Percentiles rank a stretch among this genome's conserved stretches.
Conservation (phyloP, 2,113 vertebrate species). For the Neolamprologus fasciatus region DNA sequence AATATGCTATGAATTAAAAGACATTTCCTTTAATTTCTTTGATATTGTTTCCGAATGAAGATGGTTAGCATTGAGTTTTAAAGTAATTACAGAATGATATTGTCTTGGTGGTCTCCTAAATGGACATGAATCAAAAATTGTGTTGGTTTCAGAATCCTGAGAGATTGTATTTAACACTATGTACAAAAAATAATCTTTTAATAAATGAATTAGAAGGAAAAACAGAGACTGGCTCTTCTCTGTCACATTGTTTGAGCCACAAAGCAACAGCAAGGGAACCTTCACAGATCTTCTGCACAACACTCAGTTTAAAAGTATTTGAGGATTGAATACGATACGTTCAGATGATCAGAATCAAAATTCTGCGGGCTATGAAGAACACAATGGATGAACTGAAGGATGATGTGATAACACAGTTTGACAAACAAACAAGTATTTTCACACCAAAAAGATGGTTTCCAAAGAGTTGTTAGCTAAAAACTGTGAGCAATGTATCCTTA, state of each 20-base stretch:
- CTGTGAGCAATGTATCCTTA: background rate
- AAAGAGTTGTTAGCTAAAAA: background rate
- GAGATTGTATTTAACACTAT: constrained; percentile 65
- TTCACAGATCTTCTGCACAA: background rate
- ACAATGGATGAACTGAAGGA: background rate
- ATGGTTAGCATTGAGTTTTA: background rate
- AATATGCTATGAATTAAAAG: constrained; percentile 32
- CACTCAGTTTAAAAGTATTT: background rate
- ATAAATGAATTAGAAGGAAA: constrained; percentile 39
- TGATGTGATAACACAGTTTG: background rate
- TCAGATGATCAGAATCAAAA: background rate
- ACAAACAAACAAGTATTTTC: background rate
- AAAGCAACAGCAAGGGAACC: background rate
- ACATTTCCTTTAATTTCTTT: constrained; percentile 7
- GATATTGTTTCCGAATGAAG: background rate
- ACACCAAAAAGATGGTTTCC: background rate
- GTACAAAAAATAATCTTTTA: constrained; percentile 56
- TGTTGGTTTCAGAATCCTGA: constrained; percentile 10
- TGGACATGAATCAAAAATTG: constrained; percentile 4
- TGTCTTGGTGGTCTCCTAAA: background rate
- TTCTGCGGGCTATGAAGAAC: background rate
- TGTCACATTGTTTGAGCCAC: background rate
- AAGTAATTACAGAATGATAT: constrained; percentile 9
- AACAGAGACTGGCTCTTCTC: background rate
- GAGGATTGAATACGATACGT: accelerated